Conservation (phyloP, 2,888 invertebrate genomes). For the Punctoribates punctum region DNA sequence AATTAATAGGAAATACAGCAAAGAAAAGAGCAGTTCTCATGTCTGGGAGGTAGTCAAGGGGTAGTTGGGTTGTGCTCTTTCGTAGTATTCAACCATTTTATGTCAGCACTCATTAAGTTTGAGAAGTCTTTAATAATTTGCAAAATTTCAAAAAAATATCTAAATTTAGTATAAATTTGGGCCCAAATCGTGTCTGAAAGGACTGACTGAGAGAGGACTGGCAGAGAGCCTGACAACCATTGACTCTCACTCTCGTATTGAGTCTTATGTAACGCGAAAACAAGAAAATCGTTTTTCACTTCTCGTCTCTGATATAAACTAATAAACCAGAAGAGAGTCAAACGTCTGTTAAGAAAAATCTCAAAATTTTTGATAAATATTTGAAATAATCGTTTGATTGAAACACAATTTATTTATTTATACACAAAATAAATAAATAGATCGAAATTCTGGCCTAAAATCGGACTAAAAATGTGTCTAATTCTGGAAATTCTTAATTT, state of each 20-base stretch:
- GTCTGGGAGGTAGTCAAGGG: too few relatives aligned
- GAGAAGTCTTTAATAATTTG: too few relatives aligned
- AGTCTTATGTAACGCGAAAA: constrained; percentile 1
- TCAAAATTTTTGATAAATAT: neutral
- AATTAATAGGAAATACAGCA: too few relatives aligned
- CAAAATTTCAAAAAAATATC: too few relatives aligned
- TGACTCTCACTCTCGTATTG: neutral
- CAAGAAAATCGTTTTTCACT: too few relatives aligned
- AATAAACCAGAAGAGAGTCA: neutral
- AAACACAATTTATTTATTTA: constrained; percentile 3
- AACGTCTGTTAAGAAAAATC: constrained; percentile 5
- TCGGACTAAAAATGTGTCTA: neutral
- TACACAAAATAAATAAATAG: constrained; percentile 8
- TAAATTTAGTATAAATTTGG: too few relatives aligned
- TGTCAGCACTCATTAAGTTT: too few relatives aligned
- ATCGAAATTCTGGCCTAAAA: neutral
- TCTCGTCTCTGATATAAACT: constrained; percentile 7
- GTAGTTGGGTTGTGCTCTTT: too few relatives aligned
- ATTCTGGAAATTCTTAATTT: neutral
- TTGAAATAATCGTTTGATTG: neutral
- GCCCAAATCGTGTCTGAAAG: too few relatives aligned
- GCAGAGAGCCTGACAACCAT: neutral
- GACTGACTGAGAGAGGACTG: too few relatives aligned
- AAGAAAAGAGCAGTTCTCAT: too few relatives aligned
- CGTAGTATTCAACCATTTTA: too few relatives aligned